These are phyloP conservation scores for Rhabdomys dilectus DNA, from an alignment of 2,113 vertebrate species.

Conservation along the genomic window DNA sequence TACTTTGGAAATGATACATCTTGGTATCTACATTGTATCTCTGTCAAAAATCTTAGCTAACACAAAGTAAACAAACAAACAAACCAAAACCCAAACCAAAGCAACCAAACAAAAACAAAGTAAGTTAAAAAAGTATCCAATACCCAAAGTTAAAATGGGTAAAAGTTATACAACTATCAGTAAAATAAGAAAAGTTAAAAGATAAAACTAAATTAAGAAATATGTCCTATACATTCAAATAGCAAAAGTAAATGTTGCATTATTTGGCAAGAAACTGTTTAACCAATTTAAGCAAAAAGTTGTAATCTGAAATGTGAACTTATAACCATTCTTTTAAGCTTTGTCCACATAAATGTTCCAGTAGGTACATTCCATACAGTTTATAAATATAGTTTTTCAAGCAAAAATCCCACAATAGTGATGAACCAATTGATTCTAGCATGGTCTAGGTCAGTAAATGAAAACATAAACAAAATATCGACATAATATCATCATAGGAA, in stretches of 20 bases:
- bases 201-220: constrained; percentile 14
- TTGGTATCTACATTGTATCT: neutral
- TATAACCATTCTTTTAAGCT: neutral
- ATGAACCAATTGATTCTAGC: neutral
- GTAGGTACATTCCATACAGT: neutral
- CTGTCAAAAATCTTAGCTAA: neutral
- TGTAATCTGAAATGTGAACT: constrained; percentile 9
- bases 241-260: neutral
- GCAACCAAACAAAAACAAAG: neutral
- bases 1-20: neutral
- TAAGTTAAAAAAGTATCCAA: neutral
- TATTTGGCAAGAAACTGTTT: neutral
- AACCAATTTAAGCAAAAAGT: neutral
- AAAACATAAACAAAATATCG: neutral
- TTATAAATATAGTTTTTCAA: neutral
- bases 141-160: neutral
- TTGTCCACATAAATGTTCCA: neutral
- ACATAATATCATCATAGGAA: neutral
- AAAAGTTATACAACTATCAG: neutral
- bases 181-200: neutral
- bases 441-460: neutral
- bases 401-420: neutral
- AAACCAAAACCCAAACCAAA: no score
- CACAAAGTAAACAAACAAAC: neutral
- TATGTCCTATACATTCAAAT: neutral